Evolutionary conservation across 2,113 vertebrate genomes (phyloP).

Genomic region (Nothoprocta pentlandii): DNA sequence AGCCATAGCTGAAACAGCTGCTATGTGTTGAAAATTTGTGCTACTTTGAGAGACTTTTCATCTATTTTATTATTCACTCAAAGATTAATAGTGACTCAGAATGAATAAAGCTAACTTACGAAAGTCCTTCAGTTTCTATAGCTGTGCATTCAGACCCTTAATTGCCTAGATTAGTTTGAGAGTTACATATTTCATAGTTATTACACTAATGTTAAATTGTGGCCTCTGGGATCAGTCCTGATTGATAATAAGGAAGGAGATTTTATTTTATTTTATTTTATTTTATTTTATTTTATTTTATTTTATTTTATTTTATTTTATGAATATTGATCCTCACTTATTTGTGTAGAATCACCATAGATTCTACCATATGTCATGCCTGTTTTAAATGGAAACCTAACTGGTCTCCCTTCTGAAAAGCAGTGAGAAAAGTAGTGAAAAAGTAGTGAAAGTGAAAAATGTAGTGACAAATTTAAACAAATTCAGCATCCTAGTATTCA

Average conservation of each 20-base stretch:
- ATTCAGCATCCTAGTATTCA: not conserved
- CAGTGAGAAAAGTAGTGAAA: too few species aligned
- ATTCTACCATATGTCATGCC: not conserved
- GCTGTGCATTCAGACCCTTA: not conserved
- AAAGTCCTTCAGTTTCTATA: not conserved
- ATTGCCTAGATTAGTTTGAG: not conserved
- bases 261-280: too few species aligned
- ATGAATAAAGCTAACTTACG: not conserved
- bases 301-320: not conserved
- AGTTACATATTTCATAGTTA: not conserved
- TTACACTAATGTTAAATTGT: not conserved
- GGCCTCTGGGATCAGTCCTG: not conserved
- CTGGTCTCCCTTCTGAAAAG: not conserved
- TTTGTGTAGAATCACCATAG: not conserved
- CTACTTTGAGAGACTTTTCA: not conserved
- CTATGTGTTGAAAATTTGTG: not conserved
- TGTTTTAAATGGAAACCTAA: not conserved
- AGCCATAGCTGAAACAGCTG: not conserved
- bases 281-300: too few species aligned
- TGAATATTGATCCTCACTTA: not conserved
- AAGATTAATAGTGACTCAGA: not conserved
- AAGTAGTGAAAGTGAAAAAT: not conserved
- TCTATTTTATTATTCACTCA: not conserved
- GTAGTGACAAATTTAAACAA: not conserved
- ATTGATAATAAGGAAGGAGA: not conserved